Base-by-base conservation (phyloP, 2,113 vertebrate genomes). In the Poeciliopsis turrubarensis region DNA sequence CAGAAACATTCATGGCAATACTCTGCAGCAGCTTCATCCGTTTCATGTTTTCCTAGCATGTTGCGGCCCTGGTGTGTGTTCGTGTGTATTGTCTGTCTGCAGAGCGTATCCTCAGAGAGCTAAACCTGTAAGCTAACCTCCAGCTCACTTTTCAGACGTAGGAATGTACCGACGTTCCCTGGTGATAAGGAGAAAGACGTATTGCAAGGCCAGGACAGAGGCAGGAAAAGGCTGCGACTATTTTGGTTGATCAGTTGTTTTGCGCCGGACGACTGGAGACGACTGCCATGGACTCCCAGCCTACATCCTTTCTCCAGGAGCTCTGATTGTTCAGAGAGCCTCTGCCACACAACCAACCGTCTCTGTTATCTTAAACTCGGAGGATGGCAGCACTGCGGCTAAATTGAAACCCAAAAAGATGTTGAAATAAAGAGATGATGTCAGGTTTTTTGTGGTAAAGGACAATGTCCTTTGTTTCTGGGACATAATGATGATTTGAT, bases 181-280 rank as follows among this genome's bases (percentile, higher is more conserved):
- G 85, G 80, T 88, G 87, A 91, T 92, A 89, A 83, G 65, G 34
- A 17, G 61, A 39, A 83, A 84, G 81, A 89, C 77, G 81, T 82
- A 85, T 70, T 81, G 84, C 83, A 80, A 90, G 73, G 78, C 78
- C 68, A 74, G 78, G 72, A 89, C 86, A 30, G 70, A 78, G 73
- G 77, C 91, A 93, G 92, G 91, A 94, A 92, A 89, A 81, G 73
- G 71, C 78, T 89, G 80, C 86, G 85, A 77, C 87, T 92, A 92
- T 93, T 93, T 93, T 93, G 79, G 87, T 89, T 90, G 88, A 93
- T 91, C 86, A 86, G 79, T 91, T 78, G 78, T 80, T 93, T 92
- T 93, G 93, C 92, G 85, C 2, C 0, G 60, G 72, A 67, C 6
- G 79, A 76, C 73, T 79, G 78, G 73, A 82, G 88, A 60, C 0